phyloP scores from a whole-genome alignment of 2,888 invertebrate species.

The Oscheius sp. region DNA sequence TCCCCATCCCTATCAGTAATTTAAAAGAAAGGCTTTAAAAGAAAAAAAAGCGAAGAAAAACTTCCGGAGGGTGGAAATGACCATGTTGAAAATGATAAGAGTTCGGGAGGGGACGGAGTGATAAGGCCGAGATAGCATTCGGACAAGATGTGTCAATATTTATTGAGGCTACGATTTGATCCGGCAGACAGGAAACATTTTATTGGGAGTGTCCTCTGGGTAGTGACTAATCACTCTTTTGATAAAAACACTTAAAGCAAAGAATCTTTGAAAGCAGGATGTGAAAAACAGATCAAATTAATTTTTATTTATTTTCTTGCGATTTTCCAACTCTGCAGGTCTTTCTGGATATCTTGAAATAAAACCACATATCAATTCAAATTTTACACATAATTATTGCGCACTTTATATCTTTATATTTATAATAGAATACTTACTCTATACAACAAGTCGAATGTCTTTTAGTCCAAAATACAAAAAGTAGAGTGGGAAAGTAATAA shows the following conservation, averaged over 20 bases:
- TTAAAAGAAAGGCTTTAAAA: background rate
- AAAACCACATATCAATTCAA: no score
- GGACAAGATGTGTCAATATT: slow-evolving; percentile 29
- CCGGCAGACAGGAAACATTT: background rate
- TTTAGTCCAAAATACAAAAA: no score
- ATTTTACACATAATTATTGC: no score
- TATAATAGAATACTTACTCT: no score
- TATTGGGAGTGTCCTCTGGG: background rate
- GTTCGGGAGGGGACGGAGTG: slow-evolving; percentile 4
- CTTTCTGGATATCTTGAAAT: no score
- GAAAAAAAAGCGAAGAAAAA: background rate
- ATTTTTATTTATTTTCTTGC: no score
- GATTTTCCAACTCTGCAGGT: no score
- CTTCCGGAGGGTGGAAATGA: slow-evolving; percentile 9
- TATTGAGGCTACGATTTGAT: slow-evolving; percentile 21
- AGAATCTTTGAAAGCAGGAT: background rate
- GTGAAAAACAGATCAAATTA: background rate
- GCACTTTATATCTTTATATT: no score
- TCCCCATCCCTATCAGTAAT: no score
- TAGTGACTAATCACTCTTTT: no score
- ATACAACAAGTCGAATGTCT: no score
- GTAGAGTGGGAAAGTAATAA: no score
- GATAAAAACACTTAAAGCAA: background rate
- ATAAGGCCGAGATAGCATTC: slow-evolving; percentile 19
- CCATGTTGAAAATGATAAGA: slow-evolving; percentile 27